A percentile compares a stretch with the other conserved stretches of the same genome.
phyloP scores from a whole-genome alignment of 2,113 vertebrate genomes.

The Pituophis catenifer region DNA sequence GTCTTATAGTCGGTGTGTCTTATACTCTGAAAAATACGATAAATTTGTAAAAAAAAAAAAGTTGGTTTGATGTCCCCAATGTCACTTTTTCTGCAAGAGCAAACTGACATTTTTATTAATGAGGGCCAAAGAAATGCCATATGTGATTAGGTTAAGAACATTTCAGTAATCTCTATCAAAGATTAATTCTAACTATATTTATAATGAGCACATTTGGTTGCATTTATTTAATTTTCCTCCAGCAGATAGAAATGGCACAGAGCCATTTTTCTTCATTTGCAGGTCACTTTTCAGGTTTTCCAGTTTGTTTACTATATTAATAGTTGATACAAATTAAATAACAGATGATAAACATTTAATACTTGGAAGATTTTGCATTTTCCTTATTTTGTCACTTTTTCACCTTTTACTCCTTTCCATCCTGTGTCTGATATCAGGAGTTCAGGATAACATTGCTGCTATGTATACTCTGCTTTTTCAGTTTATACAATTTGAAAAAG shows the following conservation, averaged over 20 bases:
- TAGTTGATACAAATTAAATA: neutral
- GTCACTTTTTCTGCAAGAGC: neutral
- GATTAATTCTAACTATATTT: neutral
- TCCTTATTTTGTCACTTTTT: neutral
- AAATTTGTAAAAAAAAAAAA: neutral
- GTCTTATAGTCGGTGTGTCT: too few relatives aligned
- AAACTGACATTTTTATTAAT: neutral
- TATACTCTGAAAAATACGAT: too few relatives aligned
- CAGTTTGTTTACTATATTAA: constrained; percentile 10
- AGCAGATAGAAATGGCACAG: neutral
- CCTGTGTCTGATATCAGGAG: neutral
- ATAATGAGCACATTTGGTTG: neutral
- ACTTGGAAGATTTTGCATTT: neutral
- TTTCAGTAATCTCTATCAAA: neutral
- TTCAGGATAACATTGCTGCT: neutral
- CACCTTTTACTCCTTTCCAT: neutral
- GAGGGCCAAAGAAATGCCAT: neutral
- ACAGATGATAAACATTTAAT: neutral
- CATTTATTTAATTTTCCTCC: neutral
- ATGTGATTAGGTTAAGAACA: neutral
- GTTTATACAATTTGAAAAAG: neutral
- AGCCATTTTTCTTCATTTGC: neutral
- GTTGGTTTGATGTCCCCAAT: neutral
- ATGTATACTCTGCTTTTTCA: neutral
- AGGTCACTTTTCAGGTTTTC: neutral